Base-by-base conservation (phyloP, 1,140 invertebrate genomes). In the Cherax quadricarinatus region DNA sequence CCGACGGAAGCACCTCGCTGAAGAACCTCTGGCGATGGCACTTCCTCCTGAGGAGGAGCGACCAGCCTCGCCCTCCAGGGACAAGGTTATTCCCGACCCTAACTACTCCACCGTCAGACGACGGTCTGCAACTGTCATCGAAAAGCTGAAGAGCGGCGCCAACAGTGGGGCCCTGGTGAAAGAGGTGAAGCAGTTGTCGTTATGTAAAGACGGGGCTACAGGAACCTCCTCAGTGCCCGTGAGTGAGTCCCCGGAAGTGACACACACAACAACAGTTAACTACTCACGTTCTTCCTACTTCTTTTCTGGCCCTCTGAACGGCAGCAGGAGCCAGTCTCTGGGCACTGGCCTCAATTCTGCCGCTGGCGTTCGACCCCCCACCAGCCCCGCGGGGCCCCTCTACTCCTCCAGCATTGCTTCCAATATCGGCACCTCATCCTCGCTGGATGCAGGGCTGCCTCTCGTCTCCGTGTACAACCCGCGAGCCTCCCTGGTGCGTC, bases 401-500 rank as follows among this genome's bases (percentile, higher is more conserved):
- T 93, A 92, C 78, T 30, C 93, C 80, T 90, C 93, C 79, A 92
- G 93, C 60, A 92, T 91, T 93, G 91, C 91, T 53, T 90, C 78
- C 48, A 93, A 93, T 62, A 90, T 93, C 18, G 92, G 87, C 60
- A 88, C 91, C 21, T 93, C 93, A 24, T 92, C 93, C 5, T 93
- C 93, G n/a, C 75, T 93, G 41, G 93, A 93, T n/a, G 88, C 93
- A 21, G 91, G 93, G 70, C 81, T 93, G 80, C 93, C 93, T 73
- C 81, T 93, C 62, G 93, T 93, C 51, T 93, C 93, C 70, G 93
- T 93, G 70, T 93, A 91, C 75, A 86, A 93, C 48, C 92, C 81
- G 88, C 90, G 92, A n/a, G 83, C 91, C 41, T 93, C 94, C 57
- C 89, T 94, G 70, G 93, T 94, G 85, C 93, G 94, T 73, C 93